Base-by-base conservation (phyloP, 2,797 vertebrate genomes). In the Microctenopoma steveboyesi region DNA sequence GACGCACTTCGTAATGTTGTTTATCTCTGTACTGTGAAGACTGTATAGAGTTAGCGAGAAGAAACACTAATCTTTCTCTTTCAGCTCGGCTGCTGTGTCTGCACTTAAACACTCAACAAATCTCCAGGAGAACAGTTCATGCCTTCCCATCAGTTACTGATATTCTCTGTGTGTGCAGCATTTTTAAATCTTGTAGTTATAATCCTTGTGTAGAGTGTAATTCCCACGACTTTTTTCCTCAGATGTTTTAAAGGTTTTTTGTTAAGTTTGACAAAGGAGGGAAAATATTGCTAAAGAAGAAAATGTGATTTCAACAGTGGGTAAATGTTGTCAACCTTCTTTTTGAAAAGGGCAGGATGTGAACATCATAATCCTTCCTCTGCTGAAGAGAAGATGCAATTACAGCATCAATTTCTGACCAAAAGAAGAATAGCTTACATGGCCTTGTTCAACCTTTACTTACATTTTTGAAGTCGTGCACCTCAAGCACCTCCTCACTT, bases 391-490 rank as follows among this genome's bases (percentile, higher is more conserved):
- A 62, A 64, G 49, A 69, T n/a, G 61, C 39, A 52, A 72, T 65
- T 63, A 69, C 27, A 15, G 35, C 28, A 11, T 50, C 4, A n/a
- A 12, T 51, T 66, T 71, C 72, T 51, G 42, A 50, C 25, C 13
- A 57, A 42, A 64, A 64, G 60, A 47, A 8, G 12, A 77, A 28
- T 4, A 25, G 16, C 64, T 45, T 43, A 28, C 27, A 40, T 3
- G 27, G n/a, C 15, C 37, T 71, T 62, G 60, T 56, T 74, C 30
- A 68, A 76, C 30, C 68, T 75, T 69, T 45, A 85, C 93, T 95
- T 88, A 97, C 97, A 0, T 97, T 96, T 93, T 97, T 97, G 90
- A 98, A 99, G 90, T 98, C 96, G 0, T 97, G 96, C 63, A 99
- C 95, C 92, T 98, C 97, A 61, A 98, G 86, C 48, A 97, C 95